Conservation (phyloP, 37 sponge, comb jelly and placozoan genomes). For the Halichondria panicea region DNA sequence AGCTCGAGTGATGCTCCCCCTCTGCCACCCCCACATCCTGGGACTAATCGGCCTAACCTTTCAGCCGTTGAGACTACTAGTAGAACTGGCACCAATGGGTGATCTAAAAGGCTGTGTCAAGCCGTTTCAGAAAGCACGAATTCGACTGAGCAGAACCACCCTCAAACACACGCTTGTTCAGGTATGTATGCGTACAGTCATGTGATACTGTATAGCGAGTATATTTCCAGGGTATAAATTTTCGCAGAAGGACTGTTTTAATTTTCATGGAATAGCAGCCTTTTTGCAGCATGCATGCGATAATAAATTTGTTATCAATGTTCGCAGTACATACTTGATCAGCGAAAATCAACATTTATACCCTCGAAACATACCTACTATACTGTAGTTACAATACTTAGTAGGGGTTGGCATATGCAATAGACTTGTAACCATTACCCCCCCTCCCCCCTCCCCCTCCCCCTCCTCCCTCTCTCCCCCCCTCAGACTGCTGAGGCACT, state of each 20-base stretch:
- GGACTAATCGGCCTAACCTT: slow-evolving; percentile 63
- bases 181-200: slow-evolving; percentile 26
- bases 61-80: slow-evolving; percentile 65
- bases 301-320: too few species aligned
- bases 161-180: slow-evolving; percentile 55
- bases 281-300: too few species aligned
- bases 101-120: slow-evolving; percentile 61
- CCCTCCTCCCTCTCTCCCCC: not conserved
- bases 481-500: slow-evolving; percentile 77
- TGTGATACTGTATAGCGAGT: not conserved
- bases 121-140: slow-evolving; percentile 15
- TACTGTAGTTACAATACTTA: too few species aligned
- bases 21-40: slow-evolving; percentile 71
- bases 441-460: too few species aligned
- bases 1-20: slow-evolving; percentile 67
- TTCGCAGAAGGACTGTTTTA: too few species aligned
- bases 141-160: slow-evolving; percentile 37
- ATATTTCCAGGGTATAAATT: not conserved
- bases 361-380: too few species aligned
- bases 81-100: slow-evolving; percentile 74
- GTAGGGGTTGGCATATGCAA: too few species aligned
- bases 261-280: too few species aligned
- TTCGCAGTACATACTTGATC: too few species aligned
- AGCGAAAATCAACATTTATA: too few species aligned
- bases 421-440: too few species aligned